Base-by-base conservation (phyloP, 2,888 invertebrate species). In the Cacoxenus indagator region DNA sequence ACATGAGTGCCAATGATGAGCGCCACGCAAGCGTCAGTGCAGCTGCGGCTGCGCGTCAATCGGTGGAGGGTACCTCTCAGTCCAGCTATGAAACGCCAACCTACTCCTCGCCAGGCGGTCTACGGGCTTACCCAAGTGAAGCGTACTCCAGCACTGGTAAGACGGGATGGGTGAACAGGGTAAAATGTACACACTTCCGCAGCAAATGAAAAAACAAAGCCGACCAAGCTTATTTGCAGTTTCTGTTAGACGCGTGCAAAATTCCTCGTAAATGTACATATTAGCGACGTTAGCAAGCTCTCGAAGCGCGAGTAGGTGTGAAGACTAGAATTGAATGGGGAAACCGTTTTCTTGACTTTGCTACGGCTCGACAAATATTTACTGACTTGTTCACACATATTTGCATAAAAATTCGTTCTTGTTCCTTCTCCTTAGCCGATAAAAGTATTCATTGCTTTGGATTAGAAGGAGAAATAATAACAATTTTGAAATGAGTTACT, bases 41-140 rank as follows among this genome's bases (percentile, higher is more conserved):
- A 66, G 82, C 82, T 26, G 81, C 57, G 55, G 86, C 88, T 59
- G 87, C 88, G 67, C 85, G 88, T 67, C 88, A 88, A 77, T 88
- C 88, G 46, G 87, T 88, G 51, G 89, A 89, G 80, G 88, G 87
- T 70, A 87, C 87, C 57, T 87, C 88, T 67, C 88, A 89, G 82
- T 87, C 88, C 69, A 88, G 87, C 70, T 88, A 88, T 72, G 87
- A 88, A 82, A 85, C 88, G 72, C 85, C 89, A 76, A 87, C 87
- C 64, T 88, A 87, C 73, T 87, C 87, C 73, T 87, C 88, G 45
- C 86, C 88, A 67, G 85, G 87, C 73, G 87, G 86, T 61, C 76
- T 88, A 69, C 82, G 88, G 70, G 86, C 86, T 69, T 88, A 88
- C 76, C 85, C 88, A 73, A 81, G 84, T 75, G 88, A 88, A 75